Conservation (phyloP, 2,888 invertebrate species). For the Andricus quercusramuli region DNA sequence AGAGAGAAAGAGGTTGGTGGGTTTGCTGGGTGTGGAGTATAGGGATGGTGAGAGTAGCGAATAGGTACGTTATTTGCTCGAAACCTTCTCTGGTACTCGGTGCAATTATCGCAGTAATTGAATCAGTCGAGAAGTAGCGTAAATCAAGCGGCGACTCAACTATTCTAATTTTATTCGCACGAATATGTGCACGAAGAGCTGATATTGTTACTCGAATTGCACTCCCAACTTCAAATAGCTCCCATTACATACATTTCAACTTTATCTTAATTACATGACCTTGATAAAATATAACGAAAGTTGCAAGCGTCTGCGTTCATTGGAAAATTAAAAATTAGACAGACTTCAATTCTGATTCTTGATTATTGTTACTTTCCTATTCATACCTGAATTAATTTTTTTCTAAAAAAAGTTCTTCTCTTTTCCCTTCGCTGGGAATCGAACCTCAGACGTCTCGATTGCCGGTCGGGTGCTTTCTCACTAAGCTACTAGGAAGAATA, state of each 20-base stretch:
- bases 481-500: no score
- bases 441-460: no score
- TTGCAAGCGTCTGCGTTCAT: not conserved
- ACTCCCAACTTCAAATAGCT: not conserved
- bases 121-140: conserved; percentile 28
- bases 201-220: conserved; percentile 6
- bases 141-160: conserved; percentile 25
- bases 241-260: not conserved
- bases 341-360: conserved; percentile 48
- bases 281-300: no score
- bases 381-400: no score
- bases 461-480: no score
- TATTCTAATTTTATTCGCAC: conserved; percentile 32
- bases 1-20: no score
- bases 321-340: conserved; percentile 50
- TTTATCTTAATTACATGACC: not conserved
- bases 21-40: conserved; percentile 7
- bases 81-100: conserved; percentile 11
- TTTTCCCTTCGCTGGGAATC: no score
- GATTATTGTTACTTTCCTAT: no score
- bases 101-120: conserved; percentile 42
- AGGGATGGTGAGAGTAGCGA: not conserved
- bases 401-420: no score
- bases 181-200: conserved; percentile 12
- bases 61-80: not conserved